Conservation (phyloP, 2,888 invertebrate species). For the Esperia sulphurella region DNA sequence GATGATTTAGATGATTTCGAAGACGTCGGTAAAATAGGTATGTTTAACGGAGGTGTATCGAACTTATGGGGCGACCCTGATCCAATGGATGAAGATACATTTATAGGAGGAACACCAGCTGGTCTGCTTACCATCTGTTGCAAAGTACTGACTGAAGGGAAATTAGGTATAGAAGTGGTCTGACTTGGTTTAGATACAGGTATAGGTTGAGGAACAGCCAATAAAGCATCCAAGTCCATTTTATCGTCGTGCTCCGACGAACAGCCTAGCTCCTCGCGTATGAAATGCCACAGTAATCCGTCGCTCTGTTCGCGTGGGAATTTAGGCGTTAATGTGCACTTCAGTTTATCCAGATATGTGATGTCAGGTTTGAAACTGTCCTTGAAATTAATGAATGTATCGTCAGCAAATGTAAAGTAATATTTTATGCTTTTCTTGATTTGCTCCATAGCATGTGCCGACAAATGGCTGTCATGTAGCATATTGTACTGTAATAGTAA, state of each 20-base stretch:
- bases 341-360: constrained; percentile 91
- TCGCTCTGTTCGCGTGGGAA: constrained; percentile 90
- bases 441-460: constrained; percentile 90
- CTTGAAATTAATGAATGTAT: constrained; percentile 65
- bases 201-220: constrained; percentile 79
- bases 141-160: constrained; percentile 70
- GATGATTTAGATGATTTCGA: constrained; percentile 79
- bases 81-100: constrained; percentile 65
- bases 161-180: constrained; percentile 57
- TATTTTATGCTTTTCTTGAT: constrained; percentile 92
- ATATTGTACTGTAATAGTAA: constrained; percentile 93
- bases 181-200: constrained; percentile 65
- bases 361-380: constrained; percentile 84
- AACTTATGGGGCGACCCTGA: constrained; percentile 76
- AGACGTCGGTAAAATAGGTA: constrained; percentile 79
- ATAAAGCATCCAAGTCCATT: constrained; percentile 79
- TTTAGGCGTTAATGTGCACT: constrained; percentile 88
- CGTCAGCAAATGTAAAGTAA: constrained; percentile 81
- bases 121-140: constrained; percentile 76
- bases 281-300: constrained; percentile 87
- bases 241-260: constrained; percentile 83
- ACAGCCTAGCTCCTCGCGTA: constrained; percentile 86
- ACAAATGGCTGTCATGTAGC: constrained; percentile 88
- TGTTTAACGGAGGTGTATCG: constrained; percentile 77
- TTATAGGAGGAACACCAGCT: constrained; percentile 71